These are phyloP conservation scores for Caenorhabditis tropicalis DNA, from an alignment of 1,140 invertebrate genomes.

Conservation along the genomic window DNA sequence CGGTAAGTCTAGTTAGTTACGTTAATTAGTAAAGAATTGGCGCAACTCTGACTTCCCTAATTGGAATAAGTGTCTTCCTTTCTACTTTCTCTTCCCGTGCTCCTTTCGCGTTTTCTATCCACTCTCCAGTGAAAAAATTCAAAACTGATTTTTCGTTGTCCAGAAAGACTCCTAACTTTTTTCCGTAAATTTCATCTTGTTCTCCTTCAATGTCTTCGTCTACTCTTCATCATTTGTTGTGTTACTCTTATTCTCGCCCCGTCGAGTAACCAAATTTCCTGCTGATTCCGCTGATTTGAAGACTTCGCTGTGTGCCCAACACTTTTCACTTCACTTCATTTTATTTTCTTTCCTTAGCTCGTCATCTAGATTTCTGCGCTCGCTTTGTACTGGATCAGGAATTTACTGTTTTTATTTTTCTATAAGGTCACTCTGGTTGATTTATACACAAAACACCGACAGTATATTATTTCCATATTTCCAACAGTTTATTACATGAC, in stretches of 20 bases:
- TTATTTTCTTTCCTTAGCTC: not conserved
- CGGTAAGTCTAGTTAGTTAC: not conserved
- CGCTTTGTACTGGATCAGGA: too few species aligned
- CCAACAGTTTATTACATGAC: too few species aligned
- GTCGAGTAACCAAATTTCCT: constrained; percentile 40
- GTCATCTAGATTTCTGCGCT: too few species aligned
- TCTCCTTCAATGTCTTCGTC: too few species aligned
- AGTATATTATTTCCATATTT: too few species aligned
- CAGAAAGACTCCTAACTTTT: not conserved
- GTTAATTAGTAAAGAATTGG: too few species aligned
- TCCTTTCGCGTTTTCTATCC: not conserved
- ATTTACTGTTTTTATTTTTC: too few species aligned
- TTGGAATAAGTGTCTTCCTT: constrained; percentile 29
- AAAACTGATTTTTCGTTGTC: not conserved
- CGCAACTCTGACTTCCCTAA: too few species aligned
- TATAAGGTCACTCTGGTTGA: too few species aligned
- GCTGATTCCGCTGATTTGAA: constrained; percentile 36
- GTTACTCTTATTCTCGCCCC: too few species aligned
- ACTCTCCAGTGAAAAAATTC: not conserved
- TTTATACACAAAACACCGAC: too few species aligned
- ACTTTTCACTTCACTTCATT: not conserved
- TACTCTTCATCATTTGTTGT: too few species aligned
- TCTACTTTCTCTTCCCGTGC: not conserved
- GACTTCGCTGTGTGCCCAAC: not conserved
- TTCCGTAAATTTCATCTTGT: constrained; percentile 13